These are phyloP conservation scores for Notoglanidium macrostoma DNA, from an alignment of 2,797 vertebrate species.

Conservation along the genomic window DNA sequence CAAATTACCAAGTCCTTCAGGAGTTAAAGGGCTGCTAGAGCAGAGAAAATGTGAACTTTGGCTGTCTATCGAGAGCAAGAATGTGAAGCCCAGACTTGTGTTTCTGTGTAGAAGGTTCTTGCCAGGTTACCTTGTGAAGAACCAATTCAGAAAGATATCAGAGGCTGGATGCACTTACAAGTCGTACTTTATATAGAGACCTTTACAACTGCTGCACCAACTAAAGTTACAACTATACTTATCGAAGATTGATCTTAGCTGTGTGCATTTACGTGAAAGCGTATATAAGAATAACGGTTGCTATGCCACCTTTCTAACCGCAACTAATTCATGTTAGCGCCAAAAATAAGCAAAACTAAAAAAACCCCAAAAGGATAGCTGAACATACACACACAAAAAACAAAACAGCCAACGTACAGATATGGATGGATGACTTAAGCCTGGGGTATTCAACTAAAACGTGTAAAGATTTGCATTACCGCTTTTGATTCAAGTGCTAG, in stretches of 20 bases:
- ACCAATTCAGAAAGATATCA: neutral
- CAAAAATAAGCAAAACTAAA: neutral
- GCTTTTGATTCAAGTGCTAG: too few species aligned
- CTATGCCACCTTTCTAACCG: neutral
- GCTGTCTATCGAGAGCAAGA: neutral
- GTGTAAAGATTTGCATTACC: neutral
- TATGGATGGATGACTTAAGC: neutral
- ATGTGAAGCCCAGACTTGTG: constrained; percentile 7
- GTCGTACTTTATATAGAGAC: neutral
- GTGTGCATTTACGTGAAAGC: neutral
- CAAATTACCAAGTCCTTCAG: neutral
- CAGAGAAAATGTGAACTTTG: constrained; percentile 12
- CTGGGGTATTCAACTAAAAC: neutral
- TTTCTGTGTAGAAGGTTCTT: neutral
- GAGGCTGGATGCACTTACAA: neutral
- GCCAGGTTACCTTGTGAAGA: constrained; percentile 17
- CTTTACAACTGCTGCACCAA: neutral
- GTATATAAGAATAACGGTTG: neutral
- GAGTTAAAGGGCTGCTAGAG: neutral
- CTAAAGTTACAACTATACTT: neutral
- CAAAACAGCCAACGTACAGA: neutral
- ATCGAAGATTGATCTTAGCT: neutral
- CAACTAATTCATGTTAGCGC: neutral
- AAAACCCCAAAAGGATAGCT: neutral
- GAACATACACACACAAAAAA: neutral